Conservation (phyloP, 2,113 vertebrate species). For the Callionymus lyra region DNA sequence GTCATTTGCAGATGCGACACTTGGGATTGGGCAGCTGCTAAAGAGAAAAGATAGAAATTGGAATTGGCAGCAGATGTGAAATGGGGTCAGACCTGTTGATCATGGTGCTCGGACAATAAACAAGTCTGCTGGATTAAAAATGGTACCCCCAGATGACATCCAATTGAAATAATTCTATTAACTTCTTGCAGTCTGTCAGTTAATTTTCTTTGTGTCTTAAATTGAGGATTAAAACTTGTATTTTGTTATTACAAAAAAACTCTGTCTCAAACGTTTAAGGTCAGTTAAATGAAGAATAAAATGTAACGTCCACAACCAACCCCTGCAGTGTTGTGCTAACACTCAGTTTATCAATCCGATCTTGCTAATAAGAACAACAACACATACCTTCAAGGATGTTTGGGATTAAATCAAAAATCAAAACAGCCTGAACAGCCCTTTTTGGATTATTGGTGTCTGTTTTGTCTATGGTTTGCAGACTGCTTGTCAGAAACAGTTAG, state of each 20-base stretch:
- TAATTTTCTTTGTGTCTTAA: too few relatives aligned
- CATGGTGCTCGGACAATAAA: too few relatives aligned
- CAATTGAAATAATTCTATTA: too few relatives aligned
- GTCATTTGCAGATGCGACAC: conserved; percentile 56
- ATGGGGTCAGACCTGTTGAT: too few relatives aligned
- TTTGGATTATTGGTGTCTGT: conserved; percentile 59
- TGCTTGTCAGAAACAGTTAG: conserved; percentile 94
- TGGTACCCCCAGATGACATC: too few relatives aligned
- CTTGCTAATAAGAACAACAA: conserved; percentile 59
- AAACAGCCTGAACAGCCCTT: conserved; percentile 58
- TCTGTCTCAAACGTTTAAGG: too few relatives aligned
- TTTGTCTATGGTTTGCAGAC: conserved; percentile 65
- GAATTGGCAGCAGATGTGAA: conserved; percentile 61
- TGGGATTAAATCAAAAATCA: conserved; percentile 50
- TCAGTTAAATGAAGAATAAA: too few relatives aligned
- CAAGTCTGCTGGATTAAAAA: too few relatives aligned
- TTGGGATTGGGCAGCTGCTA: conserved; percentile 57
- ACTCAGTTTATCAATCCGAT: conserved; percentile 49
- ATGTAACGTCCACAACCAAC: conserved; percentile 13
- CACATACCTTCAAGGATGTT: conserved; percentile 53
- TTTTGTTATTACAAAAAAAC: too few relatives aligned
- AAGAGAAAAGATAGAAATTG: conserved; percentile 60
- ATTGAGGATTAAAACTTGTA: too few relatives aligned
- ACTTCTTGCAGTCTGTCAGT: too few relatives aligned
- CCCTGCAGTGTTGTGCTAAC: conserved; percentile 36